Percentiles rank a stretch among this genome's conserved stretches.
Evolutionary conservation across 2,113 vertebrate genomes (phyloP).

Genomic region (Polypterus senegalus): DNA sequence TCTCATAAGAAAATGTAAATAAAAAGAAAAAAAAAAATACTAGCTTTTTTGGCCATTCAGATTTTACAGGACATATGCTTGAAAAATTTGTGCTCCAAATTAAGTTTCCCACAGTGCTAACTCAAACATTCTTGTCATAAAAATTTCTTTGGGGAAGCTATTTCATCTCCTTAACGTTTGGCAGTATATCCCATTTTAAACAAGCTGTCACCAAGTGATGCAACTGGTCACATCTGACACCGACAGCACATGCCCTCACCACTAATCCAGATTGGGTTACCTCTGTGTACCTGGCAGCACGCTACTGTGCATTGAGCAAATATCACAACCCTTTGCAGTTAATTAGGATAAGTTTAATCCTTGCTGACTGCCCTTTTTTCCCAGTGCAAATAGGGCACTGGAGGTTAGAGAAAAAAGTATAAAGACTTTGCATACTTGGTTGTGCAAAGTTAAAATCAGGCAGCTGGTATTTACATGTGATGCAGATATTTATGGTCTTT

Average conservation of each 20-base stretch:
- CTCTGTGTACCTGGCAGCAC: constrained; percentile 47
- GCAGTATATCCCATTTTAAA: background rate
- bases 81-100: no score
- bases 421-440: constrained; percentile 43
- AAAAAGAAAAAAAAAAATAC: no score
- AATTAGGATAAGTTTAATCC: constrained; percentile 49
- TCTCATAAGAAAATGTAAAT: no score
- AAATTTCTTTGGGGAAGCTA: background rate
- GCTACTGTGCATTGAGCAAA: constrained; percentile 39
- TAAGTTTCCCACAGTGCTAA: background rate
- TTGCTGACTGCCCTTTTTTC: constrained; percentile 45
- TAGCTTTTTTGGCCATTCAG: no score
- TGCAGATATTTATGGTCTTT: constrained; percentile 21
- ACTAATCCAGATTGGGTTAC: constrained; percentile 53
- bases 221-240: constrained; percentile 1
- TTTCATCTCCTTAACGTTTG: background rate
- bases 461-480: background rate
- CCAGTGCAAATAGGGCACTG: constrained; percentile 42
- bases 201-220: background rate
- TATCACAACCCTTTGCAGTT: constrained; percentile 44
- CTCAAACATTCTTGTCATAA: background rate
- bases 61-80: no score
- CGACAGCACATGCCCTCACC: constrained; percentile 14
- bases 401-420: constrained; percentile 37
- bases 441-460: constrained; percentile 28